Base-by-base conservation (phyloP, 2,797 vertebrate genomes). In the Oophaga sylvatica region DNA sequence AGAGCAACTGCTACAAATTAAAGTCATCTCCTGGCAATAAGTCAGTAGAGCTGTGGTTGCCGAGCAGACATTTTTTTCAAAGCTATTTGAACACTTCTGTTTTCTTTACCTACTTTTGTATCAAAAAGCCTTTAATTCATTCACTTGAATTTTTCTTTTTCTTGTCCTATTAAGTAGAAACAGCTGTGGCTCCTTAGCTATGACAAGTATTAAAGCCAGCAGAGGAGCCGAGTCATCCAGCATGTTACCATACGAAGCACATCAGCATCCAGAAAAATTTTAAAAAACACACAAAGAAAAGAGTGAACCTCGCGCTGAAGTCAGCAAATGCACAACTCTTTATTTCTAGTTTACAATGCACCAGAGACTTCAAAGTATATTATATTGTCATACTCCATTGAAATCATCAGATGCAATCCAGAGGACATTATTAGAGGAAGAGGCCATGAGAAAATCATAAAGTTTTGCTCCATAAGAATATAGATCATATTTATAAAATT, bases 1-100 rank as follows among this genome's bases (percentile, higher is more conserved):
- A 89, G 84, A 83, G 79, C 80, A 89, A 86, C 84, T 82, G 77
- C 88, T 89, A 89, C 84, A 89, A 89, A 89, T 89, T 89, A 89
- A 89, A 89, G 65, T 86, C 88, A 89, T 89, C 88, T 86, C 80
- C 85, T 89, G 88, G 88, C 88, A 71, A 86, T 89, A 89, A 78
- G 81, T 89, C 88, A 83, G 56, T 8, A 26, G 73, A 89, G 65
- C 67, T 78, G 84, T 89, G 87, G 77, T 84, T 76, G 78, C 68
- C 29, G 53, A 71, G 22, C 71, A 83, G 63, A 86, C 62, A 83
- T 79, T 86, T 83, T 81, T 73, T 79, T 65, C 60, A 48, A 71
- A 87, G 83, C 45, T 67, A 86, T 86, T 83, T 78, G 59, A 83
- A 86, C 67, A 80, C 88, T 89, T 89, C 88, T 89, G 88, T 89